Conservation (phyloP, 2,888 invertebrate genomes). For the Uropetala carovei region DNA sequence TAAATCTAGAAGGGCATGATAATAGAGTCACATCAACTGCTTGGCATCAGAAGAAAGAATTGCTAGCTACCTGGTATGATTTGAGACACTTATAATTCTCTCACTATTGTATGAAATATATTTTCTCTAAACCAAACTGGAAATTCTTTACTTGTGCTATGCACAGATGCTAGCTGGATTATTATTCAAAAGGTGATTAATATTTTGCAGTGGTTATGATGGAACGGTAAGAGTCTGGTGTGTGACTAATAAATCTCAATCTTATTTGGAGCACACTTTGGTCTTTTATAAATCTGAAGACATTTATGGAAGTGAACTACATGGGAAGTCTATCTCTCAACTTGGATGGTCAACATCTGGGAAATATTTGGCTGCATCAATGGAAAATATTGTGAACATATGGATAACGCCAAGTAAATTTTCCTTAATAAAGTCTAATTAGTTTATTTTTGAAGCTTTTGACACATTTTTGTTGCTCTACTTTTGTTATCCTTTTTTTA, state of each 20-base stretch:
- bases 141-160: conserved; percentile 57
- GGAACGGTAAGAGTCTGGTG: conserved; percentile 81
- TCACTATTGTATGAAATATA: neutral
- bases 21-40: conserved; percentile 76
- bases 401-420: conserved; percentile 76
- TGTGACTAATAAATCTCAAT: conserved; percentile 73
- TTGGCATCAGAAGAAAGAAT: conserved; percentile 75
- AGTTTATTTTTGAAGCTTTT: neutral
- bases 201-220: conserved; percentile 77
- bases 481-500: neutral
- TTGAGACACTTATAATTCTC: neutral
- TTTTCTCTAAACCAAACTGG: neutral
- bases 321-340: conserved; percentile 76
- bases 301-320: conserved; percentile 76
- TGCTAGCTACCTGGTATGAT: conserved; percentile 77
- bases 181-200: neutral
- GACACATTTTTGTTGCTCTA: neutral
- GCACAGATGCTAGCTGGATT: conserved; percentile 29
- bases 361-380: conserved; percentile 78
- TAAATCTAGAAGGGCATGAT: conserved; percentile 78
- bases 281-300: conserved; percentile 77
- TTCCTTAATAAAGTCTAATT: neutral
- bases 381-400: conserved; percentile 79
- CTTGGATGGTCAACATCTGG: conserved; percentile 78
- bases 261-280: conserved; percentile 77